These are phyloP conservation scores for Gambusia yucatana DNA, from an alignment of 2,797 vertebrate species.

Conservation along the genomic window DNA sequence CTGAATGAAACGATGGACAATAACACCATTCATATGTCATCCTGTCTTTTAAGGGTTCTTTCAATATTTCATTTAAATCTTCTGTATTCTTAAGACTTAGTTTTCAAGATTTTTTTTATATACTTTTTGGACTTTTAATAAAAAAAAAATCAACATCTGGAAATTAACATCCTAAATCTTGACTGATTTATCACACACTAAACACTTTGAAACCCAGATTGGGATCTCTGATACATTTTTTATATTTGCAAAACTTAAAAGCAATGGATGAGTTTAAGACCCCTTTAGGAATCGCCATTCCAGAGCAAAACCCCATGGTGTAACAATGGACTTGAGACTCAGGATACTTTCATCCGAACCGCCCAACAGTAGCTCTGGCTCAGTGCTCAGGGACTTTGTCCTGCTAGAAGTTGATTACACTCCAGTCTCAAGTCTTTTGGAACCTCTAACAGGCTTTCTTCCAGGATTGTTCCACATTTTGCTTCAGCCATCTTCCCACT, in stretches of 20 bases:
- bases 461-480: neutral
- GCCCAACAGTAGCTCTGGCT: no score
- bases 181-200: neutral
- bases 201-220: neutral
- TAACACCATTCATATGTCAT: conserved; percentile 54
- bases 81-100: neutral
- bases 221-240: neutral
- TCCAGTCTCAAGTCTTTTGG: neutral
- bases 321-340: no score
- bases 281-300: neutral
- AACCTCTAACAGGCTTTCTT: neutral
- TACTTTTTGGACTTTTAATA: neutral
- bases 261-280: neutral
- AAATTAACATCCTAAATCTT: neutral
- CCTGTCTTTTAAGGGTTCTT: conserved; percentile 18
- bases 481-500: neutral
- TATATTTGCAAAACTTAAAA: neutral
- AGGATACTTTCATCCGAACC: no score
- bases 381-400: no score
- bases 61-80: neutral
- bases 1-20: conserved; percentile 7
- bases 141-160: neutral
- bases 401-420: neutral
- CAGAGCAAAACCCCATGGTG: neutral
- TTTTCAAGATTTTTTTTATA: neutral